phyloP scores from a whole-genome alignment of 2,888 invertebrate genomes.

The Lasioglossum marginatum region DNA sequence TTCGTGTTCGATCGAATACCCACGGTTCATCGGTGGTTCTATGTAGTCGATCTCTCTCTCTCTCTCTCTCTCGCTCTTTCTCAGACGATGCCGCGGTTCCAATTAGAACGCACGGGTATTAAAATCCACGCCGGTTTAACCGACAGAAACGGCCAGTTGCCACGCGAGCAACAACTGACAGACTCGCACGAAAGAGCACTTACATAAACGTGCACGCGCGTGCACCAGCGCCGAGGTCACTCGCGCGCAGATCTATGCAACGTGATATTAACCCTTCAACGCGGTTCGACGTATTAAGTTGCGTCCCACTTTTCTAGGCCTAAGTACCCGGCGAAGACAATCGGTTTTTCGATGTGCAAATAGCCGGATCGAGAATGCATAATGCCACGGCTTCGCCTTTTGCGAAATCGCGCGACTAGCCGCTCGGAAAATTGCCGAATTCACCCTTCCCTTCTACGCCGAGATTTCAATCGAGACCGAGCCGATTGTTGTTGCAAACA shows the following conservation, averaged over 20 bases:
- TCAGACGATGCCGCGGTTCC: not conserved
- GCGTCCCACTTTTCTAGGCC: conserved; percentile 45
- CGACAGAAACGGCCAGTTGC: not conserved
- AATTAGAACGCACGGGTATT: conserved; percentile 4
- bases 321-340: conserved; percentile 42
- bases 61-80: not conserved
- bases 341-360: conserved; percentile 48
- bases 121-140: not conserved
- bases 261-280: conserved; percentile 61
- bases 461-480: not conserved
- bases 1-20: not conserved
- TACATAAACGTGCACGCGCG: conserved; percentile 24
- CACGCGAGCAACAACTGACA: not conserved
- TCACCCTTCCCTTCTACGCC: not conserved
- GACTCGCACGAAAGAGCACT: not conserved
- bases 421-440: conserved; percentile 4
- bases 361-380: conserved; percentile 11
- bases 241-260: conserved; percentile 47
- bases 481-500: not conserved
- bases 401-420: conserved; percentile 39
- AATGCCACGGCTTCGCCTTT: conserved; percentile 28
- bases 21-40: not conserved
- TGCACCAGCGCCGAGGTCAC: conserved; percentile 43
- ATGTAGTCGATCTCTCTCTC: not conserved
- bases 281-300: conserved; percentile 64